A percentile compares a stretch with the other conserved stretches of the same genome.
phyloP scores from a whole-genome alignment of 2,888 invertebrate species.

The Esperia sulphurella region DNA sequence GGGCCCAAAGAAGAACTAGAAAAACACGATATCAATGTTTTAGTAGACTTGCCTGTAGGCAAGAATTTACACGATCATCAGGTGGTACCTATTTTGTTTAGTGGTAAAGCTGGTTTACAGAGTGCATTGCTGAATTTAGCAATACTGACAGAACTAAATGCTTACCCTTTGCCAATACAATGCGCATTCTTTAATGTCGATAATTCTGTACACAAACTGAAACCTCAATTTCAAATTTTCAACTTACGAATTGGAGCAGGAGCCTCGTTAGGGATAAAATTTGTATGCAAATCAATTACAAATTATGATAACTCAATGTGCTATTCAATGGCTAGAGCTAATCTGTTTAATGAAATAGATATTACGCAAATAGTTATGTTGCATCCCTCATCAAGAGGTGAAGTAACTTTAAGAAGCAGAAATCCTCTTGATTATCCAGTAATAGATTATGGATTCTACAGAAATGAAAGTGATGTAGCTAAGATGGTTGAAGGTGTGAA shows the following conservation, averaged over 20 bases:
- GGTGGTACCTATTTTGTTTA: slow-evolving; percentile 34
- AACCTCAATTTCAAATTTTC: slow-evolving; percentile 17
- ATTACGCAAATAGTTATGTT: slow-evolving; percentile 8
- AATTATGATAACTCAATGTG: slow-evolving; percentile 14
- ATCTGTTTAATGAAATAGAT: slow-evolving; percentile 14
- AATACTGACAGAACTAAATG: slow-evolving; percentile 22
- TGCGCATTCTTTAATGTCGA: slow-evolving; percentile 17
- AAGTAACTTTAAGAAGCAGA: slow-evolving; percentile 13
- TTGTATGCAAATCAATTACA: slow-evolving; percentile 6
- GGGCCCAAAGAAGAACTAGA: slow-evolving; percentile 47
- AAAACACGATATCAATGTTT: slow-evolving; percentile 35
- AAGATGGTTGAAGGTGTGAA: slow-evolving; percentile 13
- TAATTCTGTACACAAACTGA: slow-evolving; percentile 1
- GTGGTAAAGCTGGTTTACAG: slow-evolving; percentile 40
- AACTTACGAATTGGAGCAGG: slow-evolving; percentile 10
- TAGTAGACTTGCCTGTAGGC: slow-evolving; percentile 59
- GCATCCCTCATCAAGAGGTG: slow-evolving; percentile 18
- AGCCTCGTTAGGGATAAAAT: background rate
- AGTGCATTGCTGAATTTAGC: slow-evolving; percentile 26
- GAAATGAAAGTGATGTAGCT: slow-evolving; percentile 14
- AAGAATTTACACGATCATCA: slow-evolving; percentile 60
- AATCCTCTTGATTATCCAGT: slow-evolving; percentile 15
- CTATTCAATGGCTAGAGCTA: slow-evolving; percentile 11
- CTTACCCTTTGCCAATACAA: slow-evolving; percentile 17
- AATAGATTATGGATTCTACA: slow-evolving; percentile 16